Evolutionary conservation across 2,113 vertebrate genomes (phyloP).

Genomic region (Phrynosoma blainvillii): DNA sequence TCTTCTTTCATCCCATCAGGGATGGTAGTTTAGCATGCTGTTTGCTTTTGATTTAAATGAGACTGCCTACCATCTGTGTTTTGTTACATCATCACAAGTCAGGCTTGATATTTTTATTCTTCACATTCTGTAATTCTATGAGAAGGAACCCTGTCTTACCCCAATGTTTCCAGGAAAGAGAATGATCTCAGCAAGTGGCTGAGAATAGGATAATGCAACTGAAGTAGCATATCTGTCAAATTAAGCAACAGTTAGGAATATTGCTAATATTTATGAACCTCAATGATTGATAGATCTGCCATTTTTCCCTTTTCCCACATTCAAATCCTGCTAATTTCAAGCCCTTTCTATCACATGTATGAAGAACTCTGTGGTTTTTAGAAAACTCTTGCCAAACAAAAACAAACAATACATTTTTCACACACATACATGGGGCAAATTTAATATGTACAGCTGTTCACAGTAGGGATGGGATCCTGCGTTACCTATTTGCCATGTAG

Average conservation of each 20-base stretch:
- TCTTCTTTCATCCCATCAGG: background rate
- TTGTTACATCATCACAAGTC: background rate
- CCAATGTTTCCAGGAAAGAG: background rate
- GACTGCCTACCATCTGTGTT: background rate
- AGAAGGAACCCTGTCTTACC: too few relatives aligned
- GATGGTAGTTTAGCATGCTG: slow-evolving; percentile 22
- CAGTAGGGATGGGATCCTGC: too few relatives aligned
- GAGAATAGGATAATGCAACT: background rate
- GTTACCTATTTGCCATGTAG: too few relatives aligned
- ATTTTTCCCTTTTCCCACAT: too few relatives aligned
- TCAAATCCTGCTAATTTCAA: too few relatives aligned
- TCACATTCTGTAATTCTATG: background rate
- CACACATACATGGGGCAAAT: too few relatives aligned
- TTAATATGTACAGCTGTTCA: too few relatives aligned
- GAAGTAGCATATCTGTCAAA: background rate
- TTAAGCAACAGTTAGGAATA: background rate
- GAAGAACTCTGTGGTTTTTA: too few relatives aligned
- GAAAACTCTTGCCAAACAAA: too few relatives aligned
- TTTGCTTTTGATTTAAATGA: slow-evolving; percentile 26
- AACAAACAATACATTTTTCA: too few relatives aligned
- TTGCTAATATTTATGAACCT: background rate
- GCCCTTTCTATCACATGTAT: background rate
- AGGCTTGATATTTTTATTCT: slow-evolving; percentile 12
- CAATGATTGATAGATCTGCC: background rate
- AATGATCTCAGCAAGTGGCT: background rate